Percentiles rank a stretch among this genome's conserved stretches.
Conservation (phyloP, 2,888 invertebrate genomes). For the Hesperia comma region DNA sequence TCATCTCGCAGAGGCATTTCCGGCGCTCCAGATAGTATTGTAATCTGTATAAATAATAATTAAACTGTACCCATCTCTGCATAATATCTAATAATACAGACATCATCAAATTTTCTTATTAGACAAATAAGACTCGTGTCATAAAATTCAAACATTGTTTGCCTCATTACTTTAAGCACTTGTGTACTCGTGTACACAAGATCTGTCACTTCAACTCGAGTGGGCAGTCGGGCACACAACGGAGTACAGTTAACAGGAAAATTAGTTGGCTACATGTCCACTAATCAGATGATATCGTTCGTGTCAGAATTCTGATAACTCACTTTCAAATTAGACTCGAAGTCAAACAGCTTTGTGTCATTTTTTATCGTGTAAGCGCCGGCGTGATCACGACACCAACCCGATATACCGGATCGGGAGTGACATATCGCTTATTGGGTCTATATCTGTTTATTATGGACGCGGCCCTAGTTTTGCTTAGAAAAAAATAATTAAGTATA, state of each 20-base stretch:
- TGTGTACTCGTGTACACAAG: background rate
- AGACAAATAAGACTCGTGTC: too few relatives aligned
- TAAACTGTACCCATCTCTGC: too few relatives aligned
- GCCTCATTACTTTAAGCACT: too few relatives aligned
- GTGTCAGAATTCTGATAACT: conserved; percentile 10
- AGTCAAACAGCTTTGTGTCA: conserved; percentile 4
- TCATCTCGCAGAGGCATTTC: too few relatives aligned
- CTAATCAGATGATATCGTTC: conserved; percentile 23
- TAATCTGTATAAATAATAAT: too few relatives aligned
- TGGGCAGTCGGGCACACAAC: conserved; percentile 1
- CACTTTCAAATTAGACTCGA: conserved; percentile 15
- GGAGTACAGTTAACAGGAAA: conserved; percentile 13
- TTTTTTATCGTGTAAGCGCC: conserved; percentile 7
- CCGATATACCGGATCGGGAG: conserved; percentile 4
- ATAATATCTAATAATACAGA: too few relatives aligned
- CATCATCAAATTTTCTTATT: too few relatives aligned
- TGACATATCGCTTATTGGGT: background rate
- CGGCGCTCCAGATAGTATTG: too few relatives aligned
- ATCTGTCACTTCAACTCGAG: conserved; percentile 5
- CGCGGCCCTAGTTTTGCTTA: too few relatives aligned
- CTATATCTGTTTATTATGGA: too few relatives aligned
- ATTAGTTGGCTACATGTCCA: background rate
- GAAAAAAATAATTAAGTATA: too few relatives aligned
- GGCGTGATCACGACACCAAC: background rate
- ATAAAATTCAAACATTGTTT: too few relatives aligned